These are phyloP conservation scores for Bombus sibiricus DNA, from an alignment of 1,140 invertebrate genomes.

Conservation along the genomic window DNA sequence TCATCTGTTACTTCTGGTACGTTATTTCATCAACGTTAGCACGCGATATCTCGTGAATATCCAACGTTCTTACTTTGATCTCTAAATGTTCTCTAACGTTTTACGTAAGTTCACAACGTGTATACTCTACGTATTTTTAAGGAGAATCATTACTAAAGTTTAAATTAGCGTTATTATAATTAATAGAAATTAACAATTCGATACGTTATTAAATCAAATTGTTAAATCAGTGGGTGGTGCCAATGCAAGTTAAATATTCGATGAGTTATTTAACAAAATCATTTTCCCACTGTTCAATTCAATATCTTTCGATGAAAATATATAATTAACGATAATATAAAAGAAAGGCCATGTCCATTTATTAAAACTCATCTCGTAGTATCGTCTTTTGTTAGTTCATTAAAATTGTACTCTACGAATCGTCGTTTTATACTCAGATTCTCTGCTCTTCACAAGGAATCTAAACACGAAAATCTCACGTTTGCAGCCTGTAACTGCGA, in stretches of 20 bases:
- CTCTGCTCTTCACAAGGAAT: background rate
- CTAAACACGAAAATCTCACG: background rate
- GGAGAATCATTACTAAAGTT: background rate
- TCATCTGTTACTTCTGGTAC: background rate
- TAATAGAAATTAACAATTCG: background rate
- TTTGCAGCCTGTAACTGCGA: constrained; percentile 91
- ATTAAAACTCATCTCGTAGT: background rate
- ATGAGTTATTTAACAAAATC: background rate
- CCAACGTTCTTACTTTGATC: background rate
- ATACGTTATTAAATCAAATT: background rate
- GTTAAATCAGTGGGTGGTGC: no score
- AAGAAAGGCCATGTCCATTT: background rate
- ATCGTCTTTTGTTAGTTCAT: background rate
- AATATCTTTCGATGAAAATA: no score
- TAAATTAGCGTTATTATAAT: background rate
- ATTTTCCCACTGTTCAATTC: background rate
- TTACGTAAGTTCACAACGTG: background rate
- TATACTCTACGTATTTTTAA: no score
- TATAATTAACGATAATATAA: background rate
- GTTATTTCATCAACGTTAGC: background rate
- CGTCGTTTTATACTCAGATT: no score
- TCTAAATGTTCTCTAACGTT: background rate
- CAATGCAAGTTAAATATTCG: background rate
- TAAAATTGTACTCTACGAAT: background rate
- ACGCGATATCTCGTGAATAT: constrained; percentile 17